Evolutionary conservation across 2,888 invertebrate genomes (phyloP).

Genomic region (Standfussiana lucernea): DNA sequence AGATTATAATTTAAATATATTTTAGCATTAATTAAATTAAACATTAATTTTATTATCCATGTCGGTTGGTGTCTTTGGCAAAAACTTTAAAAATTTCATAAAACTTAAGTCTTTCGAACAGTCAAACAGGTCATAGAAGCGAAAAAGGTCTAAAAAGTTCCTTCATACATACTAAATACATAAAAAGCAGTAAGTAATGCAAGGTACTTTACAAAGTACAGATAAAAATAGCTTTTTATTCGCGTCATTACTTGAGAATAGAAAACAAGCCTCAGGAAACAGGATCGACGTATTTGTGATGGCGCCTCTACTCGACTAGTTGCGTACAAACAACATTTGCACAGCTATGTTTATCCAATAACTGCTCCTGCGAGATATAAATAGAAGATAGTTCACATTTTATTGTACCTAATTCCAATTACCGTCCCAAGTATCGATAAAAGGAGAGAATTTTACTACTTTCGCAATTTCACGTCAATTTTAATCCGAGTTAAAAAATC

Average conservation of each 20-base stretch:
- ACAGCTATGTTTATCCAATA: constrained; percentile 34
- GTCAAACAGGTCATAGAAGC: background rate
- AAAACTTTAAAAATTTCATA: background rate
- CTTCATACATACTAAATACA: constrained; percentile 14
- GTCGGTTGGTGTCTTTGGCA: no score
- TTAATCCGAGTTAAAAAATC: constrained; percentile 8
- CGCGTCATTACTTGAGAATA: constrained; percentile 60
- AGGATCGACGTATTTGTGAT: constrained; percentile 56
- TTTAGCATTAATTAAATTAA: constrained; percentile 24
- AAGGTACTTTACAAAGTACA: constrained; percentile 34
- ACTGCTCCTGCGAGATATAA: constrained; percentile 43
- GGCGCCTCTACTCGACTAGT: constrained; percentile 50
- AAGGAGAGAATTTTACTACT: constrained; percentile 13
- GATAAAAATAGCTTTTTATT: constrained; percentile 62
- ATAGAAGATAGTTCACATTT: constrained; percentile 50
- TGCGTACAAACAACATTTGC: constrained; percentile 35
- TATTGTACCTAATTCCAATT: constrained; percentile 30
- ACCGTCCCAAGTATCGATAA: background rate
- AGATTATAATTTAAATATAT: constrained; percentile 11
- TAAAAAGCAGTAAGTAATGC: constrained; percentile 41
- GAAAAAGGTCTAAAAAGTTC: background rate
- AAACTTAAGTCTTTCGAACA: background rate
- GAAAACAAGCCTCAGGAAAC: constrained; percentile 66
- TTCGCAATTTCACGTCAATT: constrained; percentile 19
- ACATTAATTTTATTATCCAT: background rate